Conservation (phyloP, 2,113 vertebrate species). For the Orthonyx spaldingii region DNA sequence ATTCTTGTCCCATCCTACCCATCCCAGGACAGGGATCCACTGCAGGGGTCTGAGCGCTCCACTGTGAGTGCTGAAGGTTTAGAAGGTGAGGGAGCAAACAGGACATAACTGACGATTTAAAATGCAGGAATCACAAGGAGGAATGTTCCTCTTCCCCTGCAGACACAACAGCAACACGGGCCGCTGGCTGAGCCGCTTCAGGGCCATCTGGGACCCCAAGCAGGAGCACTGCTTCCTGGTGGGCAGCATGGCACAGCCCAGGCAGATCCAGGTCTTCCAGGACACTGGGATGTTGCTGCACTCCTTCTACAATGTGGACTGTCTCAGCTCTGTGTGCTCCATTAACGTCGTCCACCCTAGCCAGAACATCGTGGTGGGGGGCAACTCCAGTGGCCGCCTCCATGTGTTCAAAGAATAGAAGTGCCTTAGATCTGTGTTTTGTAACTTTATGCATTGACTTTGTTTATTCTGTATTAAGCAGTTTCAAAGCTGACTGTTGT, state of each 20-base stretch:
- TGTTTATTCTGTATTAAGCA: accelerated
- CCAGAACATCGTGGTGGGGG: slow-evolving; percentile 76
- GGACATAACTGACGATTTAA: accelerated
- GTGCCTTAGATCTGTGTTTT: background rate
- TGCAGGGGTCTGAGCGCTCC: background rate
- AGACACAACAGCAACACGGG: slow-evolving; percentile 77
- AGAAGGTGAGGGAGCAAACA: background rate
- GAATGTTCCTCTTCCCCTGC: background rate
- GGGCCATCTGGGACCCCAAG: slow-evolving; percentile 88
- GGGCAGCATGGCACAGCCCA: slow-evolving; percentile 74
- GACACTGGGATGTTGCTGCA: slow-evolving; percentile 72
- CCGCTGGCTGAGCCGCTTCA: slow-evolving; percentile 78
- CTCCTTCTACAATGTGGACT: slow-evolving; percentile 59
- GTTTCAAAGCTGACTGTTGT: background rate
- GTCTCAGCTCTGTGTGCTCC: slow-evolving; percentile 76
- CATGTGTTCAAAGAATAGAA: slow-evolving; percentile 74
- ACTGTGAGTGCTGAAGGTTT: background rate
- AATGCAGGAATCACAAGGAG: accelerated
- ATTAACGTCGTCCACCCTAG: slow-evolving; percentile 80
- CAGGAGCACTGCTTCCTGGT: slow-evolving; percentile 82
- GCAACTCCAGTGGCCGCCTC: slow-evolving; percentile 79
- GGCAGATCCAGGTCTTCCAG: slow-evolving; percentile 76
- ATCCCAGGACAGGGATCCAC: background rate
- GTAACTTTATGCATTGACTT: background rate
- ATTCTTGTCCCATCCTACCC: background rate